These are phyloP conservation scores for Tinamus guttatus DNA, from an alignment of 2,113 vertebrate genomes.

Conservation along the genomic window DNA sequence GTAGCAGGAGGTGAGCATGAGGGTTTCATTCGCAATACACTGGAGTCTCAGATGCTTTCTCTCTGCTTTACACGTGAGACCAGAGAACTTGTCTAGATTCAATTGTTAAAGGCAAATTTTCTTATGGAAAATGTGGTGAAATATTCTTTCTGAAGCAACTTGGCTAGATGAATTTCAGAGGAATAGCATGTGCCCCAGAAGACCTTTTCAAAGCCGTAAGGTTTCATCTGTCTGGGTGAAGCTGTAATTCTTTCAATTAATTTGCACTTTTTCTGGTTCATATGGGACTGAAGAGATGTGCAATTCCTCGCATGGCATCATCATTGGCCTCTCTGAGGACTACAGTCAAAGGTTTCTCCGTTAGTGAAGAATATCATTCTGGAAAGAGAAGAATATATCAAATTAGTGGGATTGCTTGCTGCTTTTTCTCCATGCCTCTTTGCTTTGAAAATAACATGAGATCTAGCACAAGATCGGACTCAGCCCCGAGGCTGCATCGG, in stretches of 20 bases:
- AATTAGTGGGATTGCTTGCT: neutral
- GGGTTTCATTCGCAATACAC: neutral
- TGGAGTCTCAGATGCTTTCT: neutral
- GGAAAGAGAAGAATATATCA: neutral
- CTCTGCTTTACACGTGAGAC: neutral
- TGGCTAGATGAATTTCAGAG: neutral
- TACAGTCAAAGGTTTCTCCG: neutral
- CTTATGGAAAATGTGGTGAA: neutral
- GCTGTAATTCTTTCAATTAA: neutral
- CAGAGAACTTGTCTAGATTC: neutral
- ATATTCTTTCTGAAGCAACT: neutral
- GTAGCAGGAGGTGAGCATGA: neutral
- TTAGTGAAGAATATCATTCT: neutral
- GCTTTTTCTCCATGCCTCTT: neutral
- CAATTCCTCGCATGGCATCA: neutral
- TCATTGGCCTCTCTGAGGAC: neutral
- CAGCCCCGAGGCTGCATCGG: neutral
- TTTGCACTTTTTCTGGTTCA: neutral
- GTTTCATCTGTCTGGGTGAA: neutral
- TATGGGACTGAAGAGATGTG: neutral
- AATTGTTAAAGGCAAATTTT: neutral
- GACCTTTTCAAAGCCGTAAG: neutral
- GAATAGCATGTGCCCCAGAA: neutral
- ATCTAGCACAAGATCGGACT: neutral
- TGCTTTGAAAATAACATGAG: neutral